Evolutionary conservation across 1,140 invertebrate species (phyloP), one percentile per base, ranked within the genome.

Genomic region (Drosophila grimshawi): DNA sequence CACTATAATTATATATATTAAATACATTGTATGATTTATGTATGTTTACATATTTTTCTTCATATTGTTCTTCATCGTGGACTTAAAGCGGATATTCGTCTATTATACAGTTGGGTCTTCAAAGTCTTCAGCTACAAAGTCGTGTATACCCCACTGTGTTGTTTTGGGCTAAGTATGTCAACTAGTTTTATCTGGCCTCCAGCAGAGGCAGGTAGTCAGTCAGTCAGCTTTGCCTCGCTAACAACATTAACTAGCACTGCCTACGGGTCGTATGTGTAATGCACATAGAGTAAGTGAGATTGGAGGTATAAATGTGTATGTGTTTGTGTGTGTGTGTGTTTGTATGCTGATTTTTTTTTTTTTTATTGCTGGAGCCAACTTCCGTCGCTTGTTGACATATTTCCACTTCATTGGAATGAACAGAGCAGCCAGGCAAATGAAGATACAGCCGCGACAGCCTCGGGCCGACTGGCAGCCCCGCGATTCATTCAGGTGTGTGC

Each of bases 331-430:
- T 39, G 27, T 48, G 35, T 57, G 27, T 37, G 27, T 35, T 45
- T 49, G 39, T 55, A 30, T 77, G 60, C 4, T 52, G 6, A 37
- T 78, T 52, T 35, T 60, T 73, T n/a, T 53, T 79, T 77, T 76
- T 53, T 66, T 63, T 81, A 63, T 59, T 77, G 83, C 67, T 63
- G 68, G 49, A 63, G 83, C 83, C 83, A 88, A 86, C 85, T 86
- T 86, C 80, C 85, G 83, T 69, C 86, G 82, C 83, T 78, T 88
- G 85, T 89, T 88, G 85, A 88, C 85, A 88, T 89, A 88, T 88
- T 88, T 88, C 85, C 85, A 88, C 85, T 85, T 88, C 85, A 88
- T 89, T 88, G 81, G 67, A 78, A 85, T 60, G 72, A 76, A 81
- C 79, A 78, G 66, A 60, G 68, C 60, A 64, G 61, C 56, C 59